phyloP scores from a whole-genome alignment of 1,140 invertebrate species.

The Battus philenor region DNA sequence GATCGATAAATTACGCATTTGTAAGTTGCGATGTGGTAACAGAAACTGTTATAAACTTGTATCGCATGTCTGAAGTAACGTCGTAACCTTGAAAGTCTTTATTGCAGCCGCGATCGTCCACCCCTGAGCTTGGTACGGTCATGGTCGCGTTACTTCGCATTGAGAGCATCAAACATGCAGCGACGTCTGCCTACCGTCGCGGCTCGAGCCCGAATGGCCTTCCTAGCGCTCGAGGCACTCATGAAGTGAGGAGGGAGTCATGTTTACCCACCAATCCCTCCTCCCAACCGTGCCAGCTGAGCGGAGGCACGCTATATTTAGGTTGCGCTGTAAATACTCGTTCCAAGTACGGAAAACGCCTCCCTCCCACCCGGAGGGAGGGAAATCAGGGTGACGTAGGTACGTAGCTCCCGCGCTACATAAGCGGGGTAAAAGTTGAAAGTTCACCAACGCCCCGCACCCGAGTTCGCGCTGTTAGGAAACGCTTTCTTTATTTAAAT shows the following conservation, averaged over 20 bases:
- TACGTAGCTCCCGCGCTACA: slow-evolving; percentile 40
- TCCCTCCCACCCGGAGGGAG: slow-evolving; percentile 20
- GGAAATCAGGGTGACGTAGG: slow-evolving; percentile 25
- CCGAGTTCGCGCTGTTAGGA: slow-evolving; percentile 59
- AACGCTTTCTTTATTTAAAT: slow-evolving; percentile 73
- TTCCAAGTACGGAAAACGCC: slow-evolving; percentile 64
- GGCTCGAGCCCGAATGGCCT: slow-evolving; percentile 57
- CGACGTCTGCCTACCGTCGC: slow-evolving; percentile 52
- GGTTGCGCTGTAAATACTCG: slow-evolving; percentile 74
- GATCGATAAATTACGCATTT: too few relatives aligned
- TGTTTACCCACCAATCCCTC: slow-evolving; percentile 55
- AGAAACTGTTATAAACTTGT: slow-evolving; percentile 12
- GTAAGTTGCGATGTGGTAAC: too few relatives aligned
- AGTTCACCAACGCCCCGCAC: slow-evolving; percentile 66
- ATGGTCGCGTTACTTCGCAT: slow-evolving; percentile 42
- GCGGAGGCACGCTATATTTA: slow-evolving; percentile 72
- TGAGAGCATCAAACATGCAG: slow-evolving; percentile 29
- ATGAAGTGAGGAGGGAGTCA: slow-evolving; percentile 27
- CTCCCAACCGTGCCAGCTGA: slow-evolving; percentile 63
- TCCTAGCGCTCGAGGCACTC: slow-evolving; percentile 25
- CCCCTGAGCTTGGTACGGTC: slow-evolving; percentile 52
- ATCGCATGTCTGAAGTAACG: slow-evolving; percentile 20
- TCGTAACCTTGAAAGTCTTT: slow-evolving; percentile 55
- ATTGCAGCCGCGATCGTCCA: slow-evolving; percentile 44
- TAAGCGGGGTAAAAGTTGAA: slow-evolving; percentile 69